A percentile compares a stretch with the other conserved stretches of the same genome.
These are phyloP conservation scores for Salminus brasiliensis DNA, from an alignment of 2,113 vertebrate genomes.

Conservation along the genomic window DNA sequence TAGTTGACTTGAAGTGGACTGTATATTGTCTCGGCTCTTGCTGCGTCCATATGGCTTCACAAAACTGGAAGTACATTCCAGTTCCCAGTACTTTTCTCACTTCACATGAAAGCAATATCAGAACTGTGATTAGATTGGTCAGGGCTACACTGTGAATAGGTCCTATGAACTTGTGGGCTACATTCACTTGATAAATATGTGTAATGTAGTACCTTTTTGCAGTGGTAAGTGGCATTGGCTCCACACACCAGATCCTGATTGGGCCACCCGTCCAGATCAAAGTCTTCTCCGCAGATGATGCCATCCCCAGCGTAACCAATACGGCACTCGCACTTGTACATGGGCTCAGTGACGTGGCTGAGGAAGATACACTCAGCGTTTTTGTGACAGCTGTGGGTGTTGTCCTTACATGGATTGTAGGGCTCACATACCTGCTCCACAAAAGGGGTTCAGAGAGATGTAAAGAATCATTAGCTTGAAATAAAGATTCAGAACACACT, in stretches of 20 bases:
- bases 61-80: too few species aligned
- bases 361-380: conserved; percentile 88
- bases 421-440: conserved; percentile 88
- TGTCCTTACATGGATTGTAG: conserved; percentile 92
- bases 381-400: conserved; percentile 89
- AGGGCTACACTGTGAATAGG: not conserved
- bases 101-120: not conserved
- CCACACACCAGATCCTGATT: conserved; percentile 87
- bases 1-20: not conserved
- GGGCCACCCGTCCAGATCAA: conserved; percentile 96
- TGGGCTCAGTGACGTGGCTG: conserved; percentile 88
- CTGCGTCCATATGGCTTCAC: not conserved
- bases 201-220: conserved; percentile 79
- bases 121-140: not conserved
- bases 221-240: conserved; percentile 91
- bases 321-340: conserved; percentile 92
- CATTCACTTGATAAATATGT: not conserved
- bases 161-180: not conserved
- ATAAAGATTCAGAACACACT: not conserved
- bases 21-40: not conserved
- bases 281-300: conserved; percentile 90
- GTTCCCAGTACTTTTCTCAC: not conserved
- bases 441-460: not conserved
- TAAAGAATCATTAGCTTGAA: not conserved
- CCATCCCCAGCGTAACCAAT: conserved; percentile 95